Conservation (phyloP, 2,888 invertebrate genomes). For the Ormyrus thymus region DNA sequence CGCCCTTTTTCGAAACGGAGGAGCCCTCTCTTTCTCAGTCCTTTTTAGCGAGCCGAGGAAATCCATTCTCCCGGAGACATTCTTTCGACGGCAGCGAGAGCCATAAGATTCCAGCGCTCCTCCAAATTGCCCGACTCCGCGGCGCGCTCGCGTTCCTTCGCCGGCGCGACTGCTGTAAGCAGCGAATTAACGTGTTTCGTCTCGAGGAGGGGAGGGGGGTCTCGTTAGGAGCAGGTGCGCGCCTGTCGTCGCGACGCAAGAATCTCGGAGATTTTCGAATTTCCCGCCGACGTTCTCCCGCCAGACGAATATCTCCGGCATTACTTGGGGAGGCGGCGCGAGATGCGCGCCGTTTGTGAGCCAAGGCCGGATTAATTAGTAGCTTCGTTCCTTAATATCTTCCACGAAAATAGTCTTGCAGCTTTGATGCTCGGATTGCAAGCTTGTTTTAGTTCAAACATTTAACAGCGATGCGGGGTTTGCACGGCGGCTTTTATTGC, state of each 20-base stretch:
- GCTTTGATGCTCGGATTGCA: too few species aligned
- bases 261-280: conserved; percentile 30
- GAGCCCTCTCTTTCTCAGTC: not conserved
- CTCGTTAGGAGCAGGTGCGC: conserved; percentile 40
- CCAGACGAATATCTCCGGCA: not conserved
- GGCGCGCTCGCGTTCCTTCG: conserved; percentile 18
- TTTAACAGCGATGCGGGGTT: too few species aligned
- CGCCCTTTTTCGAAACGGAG: too few species aligned
- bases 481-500: too few species aligned
- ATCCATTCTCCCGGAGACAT: conserved; percentile 5
- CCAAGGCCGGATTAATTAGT: conserved; percentile 8
- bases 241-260: not conserved
- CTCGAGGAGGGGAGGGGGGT: not conserved
- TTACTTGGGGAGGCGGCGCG: not conserved
- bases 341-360: conserved; percentile 6
- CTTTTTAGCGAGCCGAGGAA: not conserved
- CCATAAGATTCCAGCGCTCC: not conserved
- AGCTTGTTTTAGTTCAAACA: too few species aligned
- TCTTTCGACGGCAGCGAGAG: conserved; percentile 5
- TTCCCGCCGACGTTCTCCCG: conserved; percentile 1
- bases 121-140: conserved; percentile 16
- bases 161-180: not conserved
- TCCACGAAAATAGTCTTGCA: too few species aligned
- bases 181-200: conserved; percentile 34
- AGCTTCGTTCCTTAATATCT: not conserved